Evolutionary conservation across 2,113 vertebrate genomes (phyloP), one percentile per base, ranked within the genome.

Genomic region (Microcebus murinus): DNA sequence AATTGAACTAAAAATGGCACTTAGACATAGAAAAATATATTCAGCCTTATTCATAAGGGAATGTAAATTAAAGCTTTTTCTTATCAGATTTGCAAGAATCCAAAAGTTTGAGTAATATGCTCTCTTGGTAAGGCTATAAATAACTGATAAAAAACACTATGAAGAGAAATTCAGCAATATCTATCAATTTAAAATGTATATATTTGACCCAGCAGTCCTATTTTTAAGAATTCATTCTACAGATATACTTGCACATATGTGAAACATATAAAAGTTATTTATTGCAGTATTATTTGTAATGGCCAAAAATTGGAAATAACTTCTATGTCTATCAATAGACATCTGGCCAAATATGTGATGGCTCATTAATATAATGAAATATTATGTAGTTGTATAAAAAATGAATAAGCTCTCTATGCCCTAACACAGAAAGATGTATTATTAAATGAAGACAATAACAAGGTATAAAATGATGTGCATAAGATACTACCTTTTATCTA

Each of bases 61-160:
- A 73, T 71, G 21, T n/a, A 91, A 79, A 94, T 61, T 87, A 92
- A 87, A 82, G 76, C 13, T 27, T 27, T 87, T 71, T 39, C 79
- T 86, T 87, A 91, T 50, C 25, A 57, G 23, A 74, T 91, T 86
- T 74, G 20, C 3, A 76, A 81, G 83, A 84, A 63, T 63, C 36
- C 23, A 48, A 12, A 83, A 48, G 4, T 85, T 85, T 93, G 39
- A 73, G 8, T 52, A 65, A 84, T 48, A 94, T 11, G 39, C 45
- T 59, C 17, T 87, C n/a, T 84, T 34, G 6, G 6, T 9, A 73
- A 80, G 31, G 57, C 15, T 89, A 14, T 84, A 7, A n/a, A 45
- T 4, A 89, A 57, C 9, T 71, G n/a, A 82, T 79, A 63, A 63
- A 63, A 83, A 92, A 50, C 4, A 57, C 6, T 29, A 65, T 14